Conservation (phyloP, 2,888 invertebrate genomes). For the Aphidoletes aphidimyza region DNA sequence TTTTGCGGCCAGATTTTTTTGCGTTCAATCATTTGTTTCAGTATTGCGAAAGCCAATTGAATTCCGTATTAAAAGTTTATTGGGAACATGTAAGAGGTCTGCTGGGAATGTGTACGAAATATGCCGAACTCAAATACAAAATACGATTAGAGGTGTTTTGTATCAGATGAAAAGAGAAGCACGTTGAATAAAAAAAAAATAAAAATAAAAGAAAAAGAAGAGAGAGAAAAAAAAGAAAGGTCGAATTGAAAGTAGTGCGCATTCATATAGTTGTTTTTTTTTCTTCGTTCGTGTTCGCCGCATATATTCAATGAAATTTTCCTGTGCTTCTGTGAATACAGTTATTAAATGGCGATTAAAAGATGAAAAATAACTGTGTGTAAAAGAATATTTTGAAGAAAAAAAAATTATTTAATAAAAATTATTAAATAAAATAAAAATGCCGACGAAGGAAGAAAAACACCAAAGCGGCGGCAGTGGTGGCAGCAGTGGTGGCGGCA, state of each 20-base stretch:
- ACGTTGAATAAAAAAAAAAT: too few relatives aligned
- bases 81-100: conserved; percentile 36
- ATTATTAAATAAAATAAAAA: neutral
- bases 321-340: conserved; percentile 25
- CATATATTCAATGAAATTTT: neutral
- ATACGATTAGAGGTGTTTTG: conserved; percentile 11
- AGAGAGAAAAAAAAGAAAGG: conserved; percentile 10
- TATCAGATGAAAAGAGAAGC: neutral
- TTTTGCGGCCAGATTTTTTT: conserved; percentile 41
- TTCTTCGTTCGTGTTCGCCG: neutral
- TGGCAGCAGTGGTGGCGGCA: neutral
- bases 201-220: neutral
- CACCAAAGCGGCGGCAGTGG: conserved; percentile 14
- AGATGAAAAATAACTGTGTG: conserved; percentile 38
- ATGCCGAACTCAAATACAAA: conserved; percentile 30
- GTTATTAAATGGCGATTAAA: conserved; percentile 34
- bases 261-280: neutral
- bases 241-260: conserved; percentile 48
- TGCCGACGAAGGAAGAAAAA: conserved; percentile 51
- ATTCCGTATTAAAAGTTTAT: conserved; percentile 35
- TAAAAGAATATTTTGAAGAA: neutral
- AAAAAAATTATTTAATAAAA: too few relatives aligned
- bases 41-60: conserved; percentile 35
- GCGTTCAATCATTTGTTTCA: conserved; percentile 51
- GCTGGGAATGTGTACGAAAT: conserved; percentile 33